A percentile compares a stretch with the other conserved stretches of the same genome.
Evolutionary conservation across 2,113 vertebrate genomes (phyloP).

Genomic region (Phylloscopus whistleri): DNA sequence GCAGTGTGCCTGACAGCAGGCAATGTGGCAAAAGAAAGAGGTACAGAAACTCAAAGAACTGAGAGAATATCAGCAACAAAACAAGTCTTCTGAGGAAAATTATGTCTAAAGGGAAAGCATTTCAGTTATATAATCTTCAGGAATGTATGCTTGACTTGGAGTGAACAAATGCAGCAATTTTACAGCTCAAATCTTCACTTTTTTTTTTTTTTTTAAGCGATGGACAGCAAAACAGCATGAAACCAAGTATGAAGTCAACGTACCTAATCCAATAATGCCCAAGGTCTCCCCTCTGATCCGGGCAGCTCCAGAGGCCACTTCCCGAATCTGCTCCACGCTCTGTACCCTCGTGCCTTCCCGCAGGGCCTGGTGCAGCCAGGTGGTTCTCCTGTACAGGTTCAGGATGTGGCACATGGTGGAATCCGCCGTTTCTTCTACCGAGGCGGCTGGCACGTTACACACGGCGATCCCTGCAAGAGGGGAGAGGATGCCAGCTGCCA

Average conservation of each 20-base stretch:
- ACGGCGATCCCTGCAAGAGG: conserved; percentile 87
- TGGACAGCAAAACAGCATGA: fast-evolving
- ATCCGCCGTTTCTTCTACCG: conserved; percentile 95
- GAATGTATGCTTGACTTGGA: neutral
- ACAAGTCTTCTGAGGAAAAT: neutral
- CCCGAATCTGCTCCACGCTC: conserved; percentile 96
- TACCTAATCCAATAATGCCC: conserved; percentile 93
- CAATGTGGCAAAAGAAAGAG: neutral
- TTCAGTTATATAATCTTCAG: neutral
- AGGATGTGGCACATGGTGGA: conserved; percentile 97
- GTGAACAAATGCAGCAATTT: neutral
- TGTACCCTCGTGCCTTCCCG: conserved; percentile 93
- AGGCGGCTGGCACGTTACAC: conserved; percentile 95
- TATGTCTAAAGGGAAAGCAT: neutral
- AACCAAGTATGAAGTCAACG: neutral
- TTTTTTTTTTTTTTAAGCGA: neutral
- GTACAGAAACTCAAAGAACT: neutral
- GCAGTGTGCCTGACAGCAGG: neutral
- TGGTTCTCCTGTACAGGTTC: conserved; percentile 94
- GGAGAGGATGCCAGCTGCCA: neutral
- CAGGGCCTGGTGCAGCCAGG: conserved; percentile 96
- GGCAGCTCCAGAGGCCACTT: conserved; percentile 94
- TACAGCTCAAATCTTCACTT: neutral
- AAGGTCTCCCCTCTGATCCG: conserved; percentile 95
- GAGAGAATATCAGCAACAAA: neutral